A percentile compares a stretch with the other conserved stretches of the same genome.
Conservation (phyloP, 2,797 vertebrate species). For the Platalea minor region DNA sequence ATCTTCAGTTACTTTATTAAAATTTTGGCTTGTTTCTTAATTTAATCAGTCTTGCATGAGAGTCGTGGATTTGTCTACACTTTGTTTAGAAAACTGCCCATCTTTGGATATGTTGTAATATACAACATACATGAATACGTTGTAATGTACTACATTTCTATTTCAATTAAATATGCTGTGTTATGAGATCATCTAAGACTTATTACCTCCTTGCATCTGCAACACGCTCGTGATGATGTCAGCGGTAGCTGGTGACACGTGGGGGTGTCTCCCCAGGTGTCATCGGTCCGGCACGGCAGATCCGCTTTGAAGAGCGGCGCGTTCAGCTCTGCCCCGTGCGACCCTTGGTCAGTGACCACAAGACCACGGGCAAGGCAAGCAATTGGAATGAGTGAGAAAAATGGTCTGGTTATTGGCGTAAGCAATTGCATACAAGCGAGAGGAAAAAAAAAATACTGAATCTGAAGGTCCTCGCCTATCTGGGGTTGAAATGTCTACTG, state of each 20-base stretch:
- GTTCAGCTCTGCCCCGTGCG: background rate
- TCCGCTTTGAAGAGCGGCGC: background rate
- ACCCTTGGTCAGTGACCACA: background rate
- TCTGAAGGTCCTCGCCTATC: background rate
- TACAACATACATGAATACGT: too few relatives aligned
- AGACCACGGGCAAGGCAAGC: rapidly evolving
- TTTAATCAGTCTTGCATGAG: background rate
- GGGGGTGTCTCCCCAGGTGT: background rate
- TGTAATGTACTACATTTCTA: rapidly evolving
- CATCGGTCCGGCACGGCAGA: background rate
- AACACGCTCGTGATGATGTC: rapidly evolving
- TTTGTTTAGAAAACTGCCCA: background rate
- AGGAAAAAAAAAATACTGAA: background rate
- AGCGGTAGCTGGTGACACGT: background rate
- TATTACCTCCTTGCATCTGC: background rate
- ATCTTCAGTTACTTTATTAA: background rate
- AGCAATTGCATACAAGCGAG: background rate
- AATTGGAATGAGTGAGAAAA: background rate
- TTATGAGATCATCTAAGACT: background rate
- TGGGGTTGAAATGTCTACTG: background rate
- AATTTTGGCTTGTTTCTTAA: background rate
- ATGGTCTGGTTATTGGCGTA: background rate
- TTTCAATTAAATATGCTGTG: background rate
- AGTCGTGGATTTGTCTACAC: background rate
- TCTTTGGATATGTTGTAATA: background rate